A percentile compares a stretch with the other conserved stretches of the same genome.
Evolutionary conservation across 2,113 vertebrate genomes (phyloP).

Genomic region (Orycteropus afer): DNA sequence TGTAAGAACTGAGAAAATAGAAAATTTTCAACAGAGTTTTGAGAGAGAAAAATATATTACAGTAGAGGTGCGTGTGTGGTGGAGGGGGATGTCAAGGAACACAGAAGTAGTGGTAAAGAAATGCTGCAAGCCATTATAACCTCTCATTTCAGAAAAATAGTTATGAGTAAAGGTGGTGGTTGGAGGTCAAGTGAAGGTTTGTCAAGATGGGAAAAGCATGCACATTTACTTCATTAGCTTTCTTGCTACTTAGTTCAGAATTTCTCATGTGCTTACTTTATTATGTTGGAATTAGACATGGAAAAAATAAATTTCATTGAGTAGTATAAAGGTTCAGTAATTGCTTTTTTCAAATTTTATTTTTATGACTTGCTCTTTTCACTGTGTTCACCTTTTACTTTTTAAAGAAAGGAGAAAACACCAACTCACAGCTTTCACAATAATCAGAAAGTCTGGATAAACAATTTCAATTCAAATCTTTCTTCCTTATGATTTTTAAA

Average conservation of each 20-base stretch:
- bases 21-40: neutral
- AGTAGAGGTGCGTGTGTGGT: neutral
- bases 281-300: neutral
- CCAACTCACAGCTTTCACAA: neutral
- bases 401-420: neutral
- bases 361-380: neutral
- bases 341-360: neutral
- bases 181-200: neutral
- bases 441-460: conserved; percentile 12
- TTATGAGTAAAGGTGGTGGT: neutral
- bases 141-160: neutral
- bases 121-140: neutral
- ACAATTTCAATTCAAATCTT: neutral
- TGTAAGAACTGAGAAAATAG: neutral
- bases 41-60: neutral
- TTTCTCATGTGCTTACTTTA: neutral
- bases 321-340: neutral
- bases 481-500: neutral
- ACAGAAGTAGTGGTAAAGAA: neutral
- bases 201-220: neutral
- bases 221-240: neutral
- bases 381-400: neutral
- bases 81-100: neutral
- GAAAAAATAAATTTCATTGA: neutral
- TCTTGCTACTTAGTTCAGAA: neutral